These are phyloP conservation scores for Oscheius sp. DNA, from an alignment of 2,888 invertebrate species.

Conservation along the genomic window DNA sequence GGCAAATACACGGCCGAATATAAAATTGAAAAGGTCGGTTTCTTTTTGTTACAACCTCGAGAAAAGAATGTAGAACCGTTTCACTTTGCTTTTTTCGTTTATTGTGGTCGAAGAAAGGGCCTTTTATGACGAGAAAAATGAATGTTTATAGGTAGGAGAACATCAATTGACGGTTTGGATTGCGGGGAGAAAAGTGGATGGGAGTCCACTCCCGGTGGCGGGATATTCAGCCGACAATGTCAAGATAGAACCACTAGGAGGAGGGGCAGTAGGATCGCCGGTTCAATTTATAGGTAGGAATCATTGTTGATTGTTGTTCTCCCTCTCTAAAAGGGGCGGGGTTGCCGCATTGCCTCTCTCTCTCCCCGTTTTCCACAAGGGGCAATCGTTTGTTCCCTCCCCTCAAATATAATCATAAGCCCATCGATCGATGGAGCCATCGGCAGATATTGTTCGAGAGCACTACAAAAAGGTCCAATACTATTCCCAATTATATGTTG, in stretches of 20 bases:
- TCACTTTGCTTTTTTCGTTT: neutral
- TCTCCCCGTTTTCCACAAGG: constrained; percentile 15
- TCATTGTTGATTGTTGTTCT: constrained; percentile 20
- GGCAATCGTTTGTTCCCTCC: neutral
- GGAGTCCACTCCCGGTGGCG: constrained; percentile 58
- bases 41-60: no score
- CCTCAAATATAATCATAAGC: constrained; percentile 23
- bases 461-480: constrained; percentile 38
- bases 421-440: constrained; percentile 32
- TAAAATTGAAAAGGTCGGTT: constrained; percentile 79
- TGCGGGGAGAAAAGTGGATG: constrained; percentile 82
- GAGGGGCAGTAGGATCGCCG: constrained; percentile 92
- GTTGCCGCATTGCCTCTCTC: neutral
- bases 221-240: constrained; percentile 82
- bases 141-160: constrained; percentile 76
- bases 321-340: constrained; percentile 14
- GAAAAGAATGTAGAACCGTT: no score
- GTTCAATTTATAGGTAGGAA: constrained; percentile 91
- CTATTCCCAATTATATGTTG: constrained; percentile 71
- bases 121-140: neutral
- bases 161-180: constrained; percentile 91
- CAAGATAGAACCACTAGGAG: constrained; percentile 91
- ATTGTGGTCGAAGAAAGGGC: neutral
- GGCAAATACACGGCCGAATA: constrained; percentile 91
- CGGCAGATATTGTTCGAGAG: constrained; percentile 6